Evolutionary conservation across 2,888 invertebrate genomes (phyloP), one percentile per base, ranked within the genome.

Genomic region (Hypsopygia costalis): DNA sequence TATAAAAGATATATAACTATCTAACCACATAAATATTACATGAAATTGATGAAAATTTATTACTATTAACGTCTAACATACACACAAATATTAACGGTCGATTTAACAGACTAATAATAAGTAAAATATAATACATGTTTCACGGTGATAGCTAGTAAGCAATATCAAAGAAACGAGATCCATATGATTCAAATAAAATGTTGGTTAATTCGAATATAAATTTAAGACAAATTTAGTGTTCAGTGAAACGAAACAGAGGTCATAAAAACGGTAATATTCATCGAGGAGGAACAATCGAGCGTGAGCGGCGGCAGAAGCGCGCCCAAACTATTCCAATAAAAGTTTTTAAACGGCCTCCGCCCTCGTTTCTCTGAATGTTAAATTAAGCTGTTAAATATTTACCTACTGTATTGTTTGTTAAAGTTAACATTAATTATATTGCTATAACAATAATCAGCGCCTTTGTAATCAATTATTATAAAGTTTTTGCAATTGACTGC

Each of bases 301-400:
- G 49, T 57, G 55, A 55, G 53, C 42, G 44, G n/a, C n/a, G 38
- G 50, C 46, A 55, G 43, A 42, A 44, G 55, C 46, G 52, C 48
- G 60, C 55, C 53, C 54, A 47, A 78, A 78, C 78, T 78, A 78
- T 79, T 78, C 65, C 72, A 78, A 80, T 79, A 78, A 78, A 79
- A 76, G 58, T 77, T 75, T 62, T 67, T 62, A 58, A 73, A 64
- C 61, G 63, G 60, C 61, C 64, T 66, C 57, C 55, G 52, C 47
- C 47, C 49, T 47, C 51, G 43, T 60, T 62, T 59, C 57, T 44
- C 43, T 44, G 45, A 55, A 60, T 63, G 58, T 59, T 58, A 58
- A 58, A 59, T 57, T 57, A 55, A 49, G 41, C 36, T 30, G 28
- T 43, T 34, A 45, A 40, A 45, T 46, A 41, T 43, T 45, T 43